A percentile compares a stretch with the other conserved stretches of the same genome.
Evolutionary conservation across 2,797 vertebrate genomes (phyloP).

Genomic region (Pantherophis vulpinus): DNA sequence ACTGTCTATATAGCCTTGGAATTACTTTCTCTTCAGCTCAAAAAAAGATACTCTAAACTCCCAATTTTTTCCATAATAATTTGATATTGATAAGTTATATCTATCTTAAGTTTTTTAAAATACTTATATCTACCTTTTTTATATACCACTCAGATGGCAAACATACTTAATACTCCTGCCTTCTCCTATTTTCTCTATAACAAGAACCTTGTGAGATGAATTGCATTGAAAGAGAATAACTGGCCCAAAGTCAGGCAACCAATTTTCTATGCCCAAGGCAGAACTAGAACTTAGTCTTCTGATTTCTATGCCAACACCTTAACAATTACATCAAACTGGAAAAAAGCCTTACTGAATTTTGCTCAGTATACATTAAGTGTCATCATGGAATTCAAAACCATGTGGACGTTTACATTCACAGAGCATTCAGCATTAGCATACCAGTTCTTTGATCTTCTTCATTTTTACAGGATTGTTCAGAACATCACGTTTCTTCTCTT

Average conservation of each 20-base stretch:
- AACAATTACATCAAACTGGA: background rate
- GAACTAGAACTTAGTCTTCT: background rate
- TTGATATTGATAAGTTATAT: background rate
- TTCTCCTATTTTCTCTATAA: background rate
- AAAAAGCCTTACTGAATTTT: background rate
- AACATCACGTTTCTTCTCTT: conserved; percentile 92
- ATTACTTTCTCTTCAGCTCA: background rate
- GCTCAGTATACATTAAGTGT: background rate
- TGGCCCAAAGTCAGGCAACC: background rate
- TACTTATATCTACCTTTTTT: background rate
- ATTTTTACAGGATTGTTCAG: conserved; percentile 95
- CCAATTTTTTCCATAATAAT: background rate
- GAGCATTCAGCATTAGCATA: conserved; percentile 57
- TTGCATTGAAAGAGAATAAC: background rate
- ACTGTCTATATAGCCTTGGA: background rate
- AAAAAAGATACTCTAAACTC: background rate
- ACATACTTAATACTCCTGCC: background rate
- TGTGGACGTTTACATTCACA: background rate
- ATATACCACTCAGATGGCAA: background rate
- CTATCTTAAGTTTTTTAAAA: background rate
- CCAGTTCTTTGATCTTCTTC: conserved; percentile 95
- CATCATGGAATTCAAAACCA: background rate
- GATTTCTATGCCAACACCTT: background rate
- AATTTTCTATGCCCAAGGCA: background rate
- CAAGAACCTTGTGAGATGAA: background rate